Base-by-base conservation (phyloP, 2,888 invertebrate species). In the Microctonus hyperodae region DNA sequence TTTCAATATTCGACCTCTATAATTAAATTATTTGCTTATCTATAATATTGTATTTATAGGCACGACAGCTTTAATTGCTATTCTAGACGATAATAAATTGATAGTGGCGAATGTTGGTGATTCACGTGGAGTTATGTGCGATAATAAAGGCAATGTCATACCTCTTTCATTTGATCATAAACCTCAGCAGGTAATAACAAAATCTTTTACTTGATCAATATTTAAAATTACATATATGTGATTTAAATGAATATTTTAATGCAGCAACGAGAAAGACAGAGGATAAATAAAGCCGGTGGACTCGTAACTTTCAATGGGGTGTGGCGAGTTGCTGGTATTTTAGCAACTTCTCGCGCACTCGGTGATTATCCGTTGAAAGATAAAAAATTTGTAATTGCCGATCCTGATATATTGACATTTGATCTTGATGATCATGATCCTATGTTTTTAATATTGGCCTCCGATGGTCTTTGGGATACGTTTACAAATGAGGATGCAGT, bases 41-140 rank as follows among this genome's bases (percentile, higher is more conserved):
- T 44, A 25, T 37, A 25, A 20, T 55, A 44, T 48, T 40, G 10
- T 13, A n/a, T n/a, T n/a, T 55, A 9, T 90, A 82, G 97, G 98
- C 16, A 96, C 97, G 23, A 98, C 98, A 28, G 96, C 96, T 2
- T 85, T 98, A 53, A 92, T 97, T 74, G 97, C 96, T 31, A 85
- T 97, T 16, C 86, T 97, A 74, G 93, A 96, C 83, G 91, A 89
- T 48, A 90, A 91, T 75, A 89, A 91, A 76, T 85, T 98, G 71
- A 91, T 94, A 72, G 96, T 98, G 28, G 97, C 97, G 13, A 98
- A 98, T 87, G 97, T 98, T 25, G 98, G 98, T 3, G 98, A 98
- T 84, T 97, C 97, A 0, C 87, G 98, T 72, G 98, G 96, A 31
- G 97, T 97, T 0, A 94, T 97, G 92, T 97, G 96, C 84, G 96